These are phyloP conservation scores for Sarcophaga peregrina DNA, from an alignment of 1,140 invertebrate genomes.

Conservation along the genomic window DNA sequence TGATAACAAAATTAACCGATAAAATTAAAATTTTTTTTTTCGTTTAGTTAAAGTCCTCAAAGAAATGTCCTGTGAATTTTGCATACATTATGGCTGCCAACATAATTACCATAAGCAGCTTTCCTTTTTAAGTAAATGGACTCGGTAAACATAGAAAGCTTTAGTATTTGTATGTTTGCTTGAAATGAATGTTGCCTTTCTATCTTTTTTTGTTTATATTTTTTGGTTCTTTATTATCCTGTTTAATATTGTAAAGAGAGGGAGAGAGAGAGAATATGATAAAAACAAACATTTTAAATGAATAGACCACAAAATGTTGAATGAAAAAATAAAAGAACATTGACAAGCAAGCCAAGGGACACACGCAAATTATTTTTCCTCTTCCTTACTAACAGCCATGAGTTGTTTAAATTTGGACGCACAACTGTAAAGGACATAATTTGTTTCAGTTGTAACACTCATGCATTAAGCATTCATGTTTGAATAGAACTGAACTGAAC, in stretches of 20 bases:
- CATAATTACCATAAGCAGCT: constrained; percentile 20
- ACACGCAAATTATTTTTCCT: background rate
- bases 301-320: constrained; percentile 14
- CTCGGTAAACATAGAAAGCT: background rate
- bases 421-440: constrained; percentile 22
- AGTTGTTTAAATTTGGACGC: background rate
- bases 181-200: too few relatives aligned
- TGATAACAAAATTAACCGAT: too few relatives aligned
- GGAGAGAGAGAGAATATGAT: background rate
- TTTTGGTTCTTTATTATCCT: background rate
- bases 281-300: constrained; percentile 11
- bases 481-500: background rate
- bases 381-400: background rate
- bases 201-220: background rate
- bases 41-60: too few relatives aligned
- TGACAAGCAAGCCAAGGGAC: constrained; percentile 20
- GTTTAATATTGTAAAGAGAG: too few relatives aligned
- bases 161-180: background rate
- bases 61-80: too few relatives aligned
- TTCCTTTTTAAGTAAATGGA: background rate
- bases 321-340: background rate
- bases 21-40: too few relatives aligned
- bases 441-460: constrained; percentile 22
- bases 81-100: too few relatives aligned
- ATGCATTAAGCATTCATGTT: constrained; percentile 7